These are phyloP conservation scores for Cerceris ruficornis DNA, from an alignment of 2,888 invertebrate genomes.

Conservation along the genomic window DNA sequence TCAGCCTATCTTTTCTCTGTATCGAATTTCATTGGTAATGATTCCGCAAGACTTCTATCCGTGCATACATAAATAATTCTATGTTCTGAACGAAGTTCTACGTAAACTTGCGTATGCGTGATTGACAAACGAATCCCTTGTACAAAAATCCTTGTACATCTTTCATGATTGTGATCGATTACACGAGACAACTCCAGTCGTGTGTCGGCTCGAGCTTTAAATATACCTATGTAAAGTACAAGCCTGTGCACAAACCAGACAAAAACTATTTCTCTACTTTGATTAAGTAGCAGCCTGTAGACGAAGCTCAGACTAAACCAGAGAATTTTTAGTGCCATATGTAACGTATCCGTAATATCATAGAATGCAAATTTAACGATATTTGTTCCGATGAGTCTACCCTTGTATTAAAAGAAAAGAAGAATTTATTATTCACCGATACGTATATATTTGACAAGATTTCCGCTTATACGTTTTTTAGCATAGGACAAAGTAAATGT, in stretches of 20 bases:
- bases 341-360: neutral
- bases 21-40: neutral
- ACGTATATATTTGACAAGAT: too few species aligned
- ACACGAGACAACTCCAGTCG: conserved; percentile 22
- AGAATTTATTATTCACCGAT: too few species aligned
- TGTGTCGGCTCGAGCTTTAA: conserved; percentile 35
- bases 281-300: conserved; percentile 33
- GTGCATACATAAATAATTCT: conserved; percentile 21
- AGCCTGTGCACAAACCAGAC: conserved; percentile 62
- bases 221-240: conserved; percentile 63
- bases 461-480: too few species aligned
- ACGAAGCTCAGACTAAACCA: conserved; percentile 12
- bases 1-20: too few species aligned
- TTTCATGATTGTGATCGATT: conserved; percentile 46
- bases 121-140: conserved; percentile 45
- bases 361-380: neutral
- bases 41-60: conserved; percentile 7
- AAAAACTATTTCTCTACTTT: conserved; percentile 74
- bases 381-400: neutral
- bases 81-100: conserved; percentile 42
- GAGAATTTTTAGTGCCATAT: conserved; percentile 15
- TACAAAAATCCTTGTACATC: conserved; percentile 56
- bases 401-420: too few species aligned
- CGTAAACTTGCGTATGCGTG: conserved; percentile 34
- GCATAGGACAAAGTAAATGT: too few species aligned